Evolutionary conservation across 2,113 vertebrate species (phyloP).

Genomic region (Hippocampus mohnikei): DNA sequence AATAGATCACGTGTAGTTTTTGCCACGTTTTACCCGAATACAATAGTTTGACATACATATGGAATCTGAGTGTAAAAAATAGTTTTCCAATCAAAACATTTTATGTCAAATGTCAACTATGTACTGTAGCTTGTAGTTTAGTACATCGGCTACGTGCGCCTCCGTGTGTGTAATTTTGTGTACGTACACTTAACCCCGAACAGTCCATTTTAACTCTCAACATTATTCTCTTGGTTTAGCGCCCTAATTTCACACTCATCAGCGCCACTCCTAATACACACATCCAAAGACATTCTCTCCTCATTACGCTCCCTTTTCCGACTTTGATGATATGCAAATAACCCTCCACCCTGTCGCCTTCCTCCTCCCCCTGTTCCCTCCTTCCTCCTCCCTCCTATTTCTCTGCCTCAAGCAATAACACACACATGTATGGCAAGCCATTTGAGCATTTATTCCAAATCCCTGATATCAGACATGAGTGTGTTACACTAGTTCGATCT

Average conservation of each 20-base stretch:
- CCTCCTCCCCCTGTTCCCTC: constrained; percentile 24
- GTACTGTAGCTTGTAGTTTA: neutral
- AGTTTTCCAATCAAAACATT: neutral
- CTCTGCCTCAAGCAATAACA: constrained; percentile 49
- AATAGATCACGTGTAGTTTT: neutral
- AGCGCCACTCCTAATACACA: constrained; percentile 43
- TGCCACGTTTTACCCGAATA: neutral
- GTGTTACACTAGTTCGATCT: too few relatives aligned
- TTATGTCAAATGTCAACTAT: neutral
- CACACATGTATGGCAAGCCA: too few relatives aligned
- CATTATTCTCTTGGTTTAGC: constrained; percentile 33
- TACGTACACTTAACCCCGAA: constrained; percentile 13
- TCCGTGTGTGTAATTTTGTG: constrained; percentile 5
- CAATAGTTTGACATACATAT: neutral
- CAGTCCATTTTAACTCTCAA: constrained; percentile 37
- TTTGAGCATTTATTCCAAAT: too few relatives aligned
- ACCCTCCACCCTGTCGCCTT: constrained; percentile 41
- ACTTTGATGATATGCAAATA: constrained; percentile 73
- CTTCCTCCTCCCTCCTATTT: constrained; percentile 29
- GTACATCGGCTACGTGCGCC: neutral
- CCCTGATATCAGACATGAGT: too few relatives aligned
- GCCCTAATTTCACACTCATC: constrained; percentile 54
- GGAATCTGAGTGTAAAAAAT: neutral
- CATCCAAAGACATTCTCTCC: constrained; percentile 41
- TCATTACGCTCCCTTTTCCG: constrained; percentile 63